Evolutionary conservation across 2,888 invertebrate genomes (phyloP), one percentile per base, ranked within the genome.

Genomic region (Cosmia trapezina): DNA sequence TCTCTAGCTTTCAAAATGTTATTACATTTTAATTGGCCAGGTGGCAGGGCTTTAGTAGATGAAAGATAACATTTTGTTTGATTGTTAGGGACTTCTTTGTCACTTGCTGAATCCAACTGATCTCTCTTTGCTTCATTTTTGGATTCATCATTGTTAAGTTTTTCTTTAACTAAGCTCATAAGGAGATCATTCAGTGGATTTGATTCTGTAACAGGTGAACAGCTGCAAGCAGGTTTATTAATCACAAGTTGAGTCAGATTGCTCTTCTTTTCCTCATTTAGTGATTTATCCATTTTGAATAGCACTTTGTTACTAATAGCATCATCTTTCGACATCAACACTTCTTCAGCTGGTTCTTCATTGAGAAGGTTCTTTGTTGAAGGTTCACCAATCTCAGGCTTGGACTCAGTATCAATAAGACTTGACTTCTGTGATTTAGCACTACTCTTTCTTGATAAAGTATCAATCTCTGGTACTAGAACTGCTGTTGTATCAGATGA

Each of bases 11-110:
- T 99, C 70, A 99, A 96, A 91, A 99, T 99, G 79, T 96, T 99
- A 82, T 96, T 99, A 95, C 99, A 99, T 95, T 99, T 99, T 79
- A 99, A 97, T 91, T 99, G 98, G 82, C 98, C 98, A 12, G 98
- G 98, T 61, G 99, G 98, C 75, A 99, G 97, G 37, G 98, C 97
- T 88, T 97, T 97, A 43, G 96, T 97, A 53, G 97, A 97, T 59
- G 97, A 94, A 84, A 97, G 96, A 83, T 97, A 97, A 90, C 97
- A 96, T 91, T 97, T 97, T 60, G 97, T 95, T 91, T 97, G 97
- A 93, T 98, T 98, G 89, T 98, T 98, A 72, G 97, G 97, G 85
- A 97, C 95, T 90, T 97, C 97, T 81, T 96, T 96, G 51, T 96
- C 94, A 74, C 89, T 89, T 47, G 89, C 90, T 74, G 95, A 94